phyloP scores from a whole-genome alignment of 2,113 vertebrate genomes.

The Stegostoma tigrinum region DNA sequence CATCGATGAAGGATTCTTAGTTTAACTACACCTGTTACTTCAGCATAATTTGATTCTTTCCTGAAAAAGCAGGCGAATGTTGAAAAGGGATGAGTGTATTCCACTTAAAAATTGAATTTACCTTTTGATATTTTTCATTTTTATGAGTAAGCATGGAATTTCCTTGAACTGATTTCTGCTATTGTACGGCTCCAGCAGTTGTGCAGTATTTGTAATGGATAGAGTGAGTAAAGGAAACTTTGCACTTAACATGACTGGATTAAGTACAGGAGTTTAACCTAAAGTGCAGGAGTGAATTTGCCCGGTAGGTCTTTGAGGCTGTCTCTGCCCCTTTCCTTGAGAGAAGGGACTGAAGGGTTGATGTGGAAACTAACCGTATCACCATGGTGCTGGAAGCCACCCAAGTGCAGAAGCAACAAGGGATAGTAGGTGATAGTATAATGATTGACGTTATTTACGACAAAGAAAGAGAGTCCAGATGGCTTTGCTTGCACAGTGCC shows the following conservation, averaged over 20 bases:
- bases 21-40: not conserved
- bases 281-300: too few species aligned
- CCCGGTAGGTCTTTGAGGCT: too few species aligned
- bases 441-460: too few species aligned
- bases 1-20: not conserved
- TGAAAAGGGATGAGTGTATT: not conserved
- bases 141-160: slow-evolving; percentile 21
- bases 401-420: too few species aligned
- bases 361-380: too few species aligned
- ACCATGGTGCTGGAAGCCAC: too few species aligned
- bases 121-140: slow-evolving; percentile 25
- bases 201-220: slow-evolving; percentile 16
- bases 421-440: too few species aligned
- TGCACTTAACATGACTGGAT: not conserved
- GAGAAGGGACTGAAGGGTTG: too few species aligned
- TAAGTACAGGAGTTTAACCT: too few species aligned
- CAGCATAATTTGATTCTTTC: not conserved
- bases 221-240: slow-evolving; percentile 4
- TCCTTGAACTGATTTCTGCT: slow-evolving; percentile 29
- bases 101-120: slow-evolving; percentile 19
- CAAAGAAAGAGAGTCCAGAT: too few species aligned
- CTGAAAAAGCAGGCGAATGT: not conserved
- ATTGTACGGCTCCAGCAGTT: slow-evolving; percentile 1
- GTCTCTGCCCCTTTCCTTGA: too few species aligned
- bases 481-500: too few species aligned